phyloP scores from a whole-genome alignment of 2,113 vertebrate genomes.

The Agelaius tricolor region DNA sequence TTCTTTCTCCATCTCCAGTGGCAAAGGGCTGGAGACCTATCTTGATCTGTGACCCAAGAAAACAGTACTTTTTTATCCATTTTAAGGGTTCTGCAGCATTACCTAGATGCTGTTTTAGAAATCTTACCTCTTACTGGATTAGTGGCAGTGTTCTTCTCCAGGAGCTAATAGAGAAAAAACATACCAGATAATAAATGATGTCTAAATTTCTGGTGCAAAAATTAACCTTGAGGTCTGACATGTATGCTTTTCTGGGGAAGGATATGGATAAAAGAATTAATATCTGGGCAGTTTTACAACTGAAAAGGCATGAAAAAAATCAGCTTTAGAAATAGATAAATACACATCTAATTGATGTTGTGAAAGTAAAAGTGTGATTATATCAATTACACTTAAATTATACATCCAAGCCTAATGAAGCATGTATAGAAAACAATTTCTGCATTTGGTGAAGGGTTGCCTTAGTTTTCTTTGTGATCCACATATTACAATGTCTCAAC shows the following conservation, averaged over 20 bases:
- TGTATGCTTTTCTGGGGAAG: not conserved
- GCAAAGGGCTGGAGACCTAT: not conserved
- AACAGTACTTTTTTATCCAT: not conserved
- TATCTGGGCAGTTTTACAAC: not conserved
- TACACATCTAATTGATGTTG: not conserved
- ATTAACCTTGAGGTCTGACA: not conserved
- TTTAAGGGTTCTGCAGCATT: not conserved
- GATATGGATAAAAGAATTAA: not conserved
- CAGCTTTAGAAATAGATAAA: not conserved
- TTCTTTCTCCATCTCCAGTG: not conserved
- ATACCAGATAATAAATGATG: not conserved
- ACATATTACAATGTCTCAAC: not conserved
- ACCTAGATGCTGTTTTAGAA: not conserved
- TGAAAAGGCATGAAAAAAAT: not conserved
- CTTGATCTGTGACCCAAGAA: not conserved
- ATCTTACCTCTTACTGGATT: not conserved
- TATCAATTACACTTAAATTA: not conserved
- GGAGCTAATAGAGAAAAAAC: not conserved
- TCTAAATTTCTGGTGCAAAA: not conserved
- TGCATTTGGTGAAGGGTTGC: not conserved
- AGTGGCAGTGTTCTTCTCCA: not conserved
- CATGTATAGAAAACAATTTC: not conserved
- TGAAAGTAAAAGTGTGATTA: not conserved
- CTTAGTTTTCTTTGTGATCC: not conserved
- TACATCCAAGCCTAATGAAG: not conserved